Percentiles rank a stretch among this genome's conserved stretches.
These are phyloP conservation scores for Mirounga angustirostris DNA, from an alignment of 2,113 vertebrate genomes.

Conservation along the genomic window DNA sequence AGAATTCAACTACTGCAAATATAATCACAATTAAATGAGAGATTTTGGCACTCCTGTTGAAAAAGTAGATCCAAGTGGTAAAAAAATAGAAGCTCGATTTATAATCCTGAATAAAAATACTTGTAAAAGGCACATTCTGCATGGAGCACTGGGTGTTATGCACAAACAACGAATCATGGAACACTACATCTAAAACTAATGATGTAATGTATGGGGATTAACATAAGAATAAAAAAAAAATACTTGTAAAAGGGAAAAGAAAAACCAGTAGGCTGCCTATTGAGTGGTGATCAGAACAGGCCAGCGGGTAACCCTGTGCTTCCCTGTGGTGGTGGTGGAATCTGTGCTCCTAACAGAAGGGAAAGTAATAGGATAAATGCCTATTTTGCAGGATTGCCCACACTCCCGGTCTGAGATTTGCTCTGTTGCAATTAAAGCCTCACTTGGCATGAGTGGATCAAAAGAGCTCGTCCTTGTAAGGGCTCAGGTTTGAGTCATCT, in stretches of 20 bases:
- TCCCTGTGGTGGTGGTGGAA: neutral
- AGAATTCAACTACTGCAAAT: neutral
- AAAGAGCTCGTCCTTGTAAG: neutral
- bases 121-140: neutral
- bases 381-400: neutral
- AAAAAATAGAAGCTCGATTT: neutral
- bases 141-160: too few relatives aligned
- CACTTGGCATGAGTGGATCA: neutral
- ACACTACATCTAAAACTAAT: too few relatives aligned
- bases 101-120: neutral
- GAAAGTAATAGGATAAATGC: neutral
- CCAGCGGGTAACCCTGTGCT: fast-evolving
- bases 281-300: neutral
- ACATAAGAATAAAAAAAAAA: neutral
- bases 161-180: too few relatives aligned
- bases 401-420: slow-evolving; percentile 15
- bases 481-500: neutral
- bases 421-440: neutral
- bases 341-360: neutral
- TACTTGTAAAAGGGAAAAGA: neutral
- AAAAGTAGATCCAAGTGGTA: neutral
- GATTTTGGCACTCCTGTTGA: neutral
- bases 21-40: neutral
- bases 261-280: neutral
- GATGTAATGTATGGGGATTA: too few relatives aligned